Evolutionary conservation across 2,113 vertebrate genomes (phyloP).

Genomic region (Fulica atra): DNA sequence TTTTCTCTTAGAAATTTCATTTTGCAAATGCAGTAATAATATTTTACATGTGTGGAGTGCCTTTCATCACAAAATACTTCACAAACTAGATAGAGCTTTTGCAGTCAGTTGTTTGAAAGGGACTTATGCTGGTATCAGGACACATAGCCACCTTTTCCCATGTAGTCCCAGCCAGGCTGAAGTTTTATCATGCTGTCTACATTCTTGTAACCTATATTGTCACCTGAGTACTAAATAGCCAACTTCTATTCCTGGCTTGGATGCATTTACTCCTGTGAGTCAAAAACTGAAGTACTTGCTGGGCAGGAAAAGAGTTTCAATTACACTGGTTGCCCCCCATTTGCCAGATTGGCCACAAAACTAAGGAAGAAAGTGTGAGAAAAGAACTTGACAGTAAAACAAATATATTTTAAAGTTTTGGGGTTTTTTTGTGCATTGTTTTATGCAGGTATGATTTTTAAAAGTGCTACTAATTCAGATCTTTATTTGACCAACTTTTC

Average conservation of each 20-base stretch:
- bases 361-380: background rate
- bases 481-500: background rate
- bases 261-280: background rate
- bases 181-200: background rate
- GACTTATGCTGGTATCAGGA: background rate
- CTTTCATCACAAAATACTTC: constrained; percentile 70
- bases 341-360: background rate
- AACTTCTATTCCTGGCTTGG: background rate
- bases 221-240: constrained; percentile 2
- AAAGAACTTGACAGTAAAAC: background rate
- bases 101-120: background rate
- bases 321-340: background rate
- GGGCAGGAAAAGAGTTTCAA: background rate
- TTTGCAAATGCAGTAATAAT: constrained; percentile 69
- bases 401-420: background rate
- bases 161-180: background rate
- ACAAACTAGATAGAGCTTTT: constrained; percentile 39
- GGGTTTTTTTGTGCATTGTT: background rate
- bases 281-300: background rate
- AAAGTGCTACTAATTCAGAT: background rate
- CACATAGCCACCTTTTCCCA: background rate
- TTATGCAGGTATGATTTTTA: background rate
- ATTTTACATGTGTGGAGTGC: constrained; percentile 68
- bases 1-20: constrained; percentile 71
- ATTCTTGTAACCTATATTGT: background rate